Evolutionary conservation across 1,140 invertebrate species (phyloP).

Genomic region (Tetramorium alpestre): DNA sequence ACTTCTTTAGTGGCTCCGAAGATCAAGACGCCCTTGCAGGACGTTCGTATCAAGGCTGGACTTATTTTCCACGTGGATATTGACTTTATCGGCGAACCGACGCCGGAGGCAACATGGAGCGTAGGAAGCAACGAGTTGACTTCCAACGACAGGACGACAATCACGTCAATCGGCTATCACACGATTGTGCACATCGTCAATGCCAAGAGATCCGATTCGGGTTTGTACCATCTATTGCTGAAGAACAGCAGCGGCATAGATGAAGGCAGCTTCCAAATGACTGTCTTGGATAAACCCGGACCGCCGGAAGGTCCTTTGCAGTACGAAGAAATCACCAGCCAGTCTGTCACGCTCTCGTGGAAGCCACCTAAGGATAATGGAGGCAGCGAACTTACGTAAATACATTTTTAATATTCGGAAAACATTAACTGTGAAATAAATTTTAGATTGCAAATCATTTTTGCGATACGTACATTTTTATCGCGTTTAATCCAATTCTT

Average conservation of each 20-base stretch:
- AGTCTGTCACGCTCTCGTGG: constrained; percentile 98
- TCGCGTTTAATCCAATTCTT: no score
- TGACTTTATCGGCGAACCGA: constrained; percentile 90
- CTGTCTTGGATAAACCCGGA: constrained; percentile 95
- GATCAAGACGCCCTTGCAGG: constrained; percentile 1
- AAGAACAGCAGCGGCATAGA: constrained; percentile 96
- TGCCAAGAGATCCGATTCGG: constrained; percentile 93
- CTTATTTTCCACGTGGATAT: constrained; percentile 12
- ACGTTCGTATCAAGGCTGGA: constrained; percentile 10
- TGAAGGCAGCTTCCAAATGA: constrained; percentile 95
- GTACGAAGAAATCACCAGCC: constrained; percentile 97
- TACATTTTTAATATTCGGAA: constrained; percentile 30
- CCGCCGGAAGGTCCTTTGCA: constrained; percentile 95
- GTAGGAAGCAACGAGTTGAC: constrained; percentile 90
- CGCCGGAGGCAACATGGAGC: constrained; percentile 94
- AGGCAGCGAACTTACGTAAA: constrained; percentile 95
- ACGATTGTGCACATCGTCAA: constrained; percentile 97
- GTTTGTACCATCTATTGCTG: constrained; percentile 92
- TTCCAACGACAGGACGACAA: constrained; percentile 93
- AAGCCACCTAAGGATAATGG: constrained; percentile 97
- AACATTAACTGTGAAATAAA: not conserved
- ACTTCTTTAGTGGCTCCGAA: not conserved
- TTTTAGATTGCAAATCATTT: not conserved
- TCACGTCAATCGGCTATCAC: constrained; percentile 95
- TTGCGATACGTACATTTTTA: not conserved